Conservation (phyloP, 37 sponge, comb jelly and placozoan genomes). For the Agelas oroides region DNA sequence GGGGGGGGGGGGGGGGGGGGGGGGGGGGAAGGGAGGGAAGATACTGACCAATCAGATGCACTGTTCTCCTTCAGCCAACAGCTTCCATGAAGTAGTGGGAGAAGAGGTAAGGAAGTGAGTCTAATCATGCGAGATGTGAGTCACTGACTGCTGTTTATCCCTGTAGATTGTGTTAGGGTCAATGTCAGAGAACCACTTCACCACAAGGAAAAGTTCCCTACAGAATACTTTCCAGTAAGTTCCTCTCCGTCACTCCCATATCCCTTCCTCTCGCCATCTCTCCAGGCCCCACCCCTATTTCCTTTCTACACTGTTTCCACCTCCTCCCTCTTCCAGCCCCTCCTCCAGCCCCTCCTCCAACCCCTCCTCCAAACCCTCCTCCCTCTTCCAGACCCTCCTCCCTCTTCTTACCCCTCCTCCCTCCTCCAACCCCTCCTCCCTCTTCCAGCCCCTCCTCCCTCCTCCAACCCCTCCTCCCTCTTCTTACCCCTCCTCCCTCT, state of each 20-base stretch:
- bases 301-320: not conserved
- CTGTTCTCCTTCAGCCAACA: not conserved
- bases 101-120: slow-evolving; percentile 20
- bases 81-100: slow-evolving; percentile 31
- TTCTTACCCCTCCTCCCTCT: no score
- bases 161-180: not conserved
- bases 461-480: no score
- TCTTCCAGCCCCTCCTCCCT: no score
- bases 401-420: no score
- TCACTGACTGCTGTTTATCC: not conserved
- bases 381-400: no score
- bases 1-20: not conserved
- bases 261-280: no score
- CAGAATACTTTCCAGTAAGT: slow-evolving; percentile 57
- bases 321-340: not conserved
- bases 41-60: no score
- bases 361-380: no score
- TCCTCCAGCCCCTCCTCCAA: no score
- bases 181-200: slow-evolving; percentile 14
- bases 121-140: no score
- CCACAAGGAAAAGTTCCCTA: slow-evolving; percentile 67
- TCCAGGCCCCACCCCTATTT: no score
- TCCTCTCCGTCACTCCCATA: not conserved
- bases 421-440: no score
- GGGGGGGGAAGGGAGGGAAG: not conserved